These are phyloP conservation scores for Dicyrtomina minuta DNA, from an alignment of 2,888 invertebrate genomes.

Conservation along the genomic window DNA sequence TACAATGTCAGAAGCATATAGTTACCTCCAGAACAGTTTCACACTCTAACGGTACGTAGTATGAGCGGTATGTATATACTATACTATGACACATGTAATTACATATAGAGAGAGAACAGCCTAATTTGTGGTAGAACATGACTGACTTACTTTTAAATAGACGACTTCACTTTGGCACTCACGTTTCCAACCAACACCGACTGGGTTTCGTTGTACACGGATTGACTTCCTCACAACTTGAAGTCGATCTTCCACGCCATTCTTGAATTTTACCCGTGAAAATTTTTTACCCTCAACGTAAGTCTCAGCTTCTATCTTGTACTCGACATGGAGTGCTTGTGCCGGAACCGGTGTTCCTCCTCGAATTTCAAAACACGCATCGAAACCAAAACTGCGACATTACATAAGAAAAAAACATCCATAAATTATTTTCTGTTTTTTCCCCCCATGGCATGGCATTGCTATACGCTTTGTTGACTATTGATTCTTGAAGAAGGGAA, in stretches of 20 bases:
- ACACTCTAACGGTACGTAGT: neutral
- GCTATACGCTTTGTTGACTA: no score
- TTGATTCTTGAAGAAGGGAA: no score
- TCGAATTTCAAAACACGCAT: constrained; percentile 74
- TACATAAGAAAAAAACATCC: constrained; percentile 5
- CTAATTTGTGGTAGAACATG: neutral
- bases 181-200: constrained; percentile 54
- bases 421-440: neutral
- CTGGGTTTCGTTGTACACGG: constrained; percentile 49
- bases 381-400: constrained; percentile 68
- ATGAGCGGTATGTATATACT: neutral
- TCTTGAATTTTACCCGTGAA: constrained; percentile 76
- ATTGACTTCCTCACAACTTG: constrained; percentile 55
- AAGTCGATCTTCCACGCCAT: constrained; percentile 56
- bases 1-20: no score
- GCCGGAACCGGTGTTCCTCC: constrained; percentile 39
- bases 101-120: neutral
- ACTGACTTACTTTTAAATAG: constrained; percentile 72
- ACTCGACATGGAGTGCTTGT: constrained; percentile 63
- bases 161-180: constrained; percentile 76
- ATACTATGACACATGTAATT: neutral
- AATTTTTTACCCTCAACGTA: constrained; percentile 73
- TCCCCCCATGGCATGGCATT: neutral
- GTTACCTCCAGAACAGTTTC: no score
- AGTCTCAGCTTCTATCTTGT: constrained; percentile 80